Base-by-base conservation (phyloP, 2,888 invertebrate species). In the Cactoblastis cactorum region DNA sequence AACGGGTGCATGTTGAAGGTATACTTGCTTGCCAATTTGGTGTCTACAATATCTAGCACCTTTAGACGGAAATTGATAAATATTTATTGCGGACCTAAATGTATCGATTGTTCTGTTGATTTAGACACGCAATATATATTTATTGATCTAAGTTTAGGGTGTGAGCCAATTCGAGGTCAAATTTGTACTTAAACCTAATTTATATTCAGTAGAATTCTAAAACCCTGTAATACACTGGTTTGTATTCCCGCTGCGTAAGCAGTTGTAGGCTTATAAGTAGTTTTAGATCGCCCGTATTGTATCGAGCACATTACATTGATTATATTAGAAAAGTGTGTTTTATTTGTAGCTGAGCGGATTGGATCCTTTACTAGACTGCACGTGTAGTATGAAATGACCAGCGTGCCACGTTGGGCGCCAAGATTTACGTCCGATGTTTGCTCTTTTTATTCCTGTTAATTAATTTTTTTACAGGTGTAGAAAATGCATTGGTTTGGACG, bases 241-340 rank as follows among this genome's bases (percentile, higher is more conserved):
- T 73, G 71, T 71, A 63, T 63, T 62, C 66, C 64, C 58, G 72
- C 74, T 59, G 72, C 74, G 72, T 69, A 63, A 62, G 62, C 69
- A 74, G 77, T 67, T 50, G 83, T 80, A 80, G 75, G 75, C 39
- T 48, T 24, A 45, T 19, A 33, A 74, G 74, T 46, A 55, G 79
- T 82, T 78, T 66, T 75, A 72, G 76, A 77, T 80, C 80, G 84
- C 84, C 78, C 84, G 85, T 80, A 72, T 67, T 84, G 83, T 77
- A 80, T 73, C 77, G 81, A 81, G 87, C 88, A 86, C 86, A 89
- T 88, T 88, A 88, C 85, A 88, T 28, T 84, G 83, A 85, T 83
- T 77, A 79, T 77, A 79, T 80, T 87, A 87, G 86, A 85, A 86
- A 69, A 52, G 82, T 86, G 86, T 87, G 86, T 88, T 87, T 88